Percentiles rank a stretch among this genome's conserved stretches.
These are phyloP conservation scores for Phoeniculus purpureus DNA, from an alignment of 2,797 vertebrate genomes.

Conservation along the genomic window DNA sequence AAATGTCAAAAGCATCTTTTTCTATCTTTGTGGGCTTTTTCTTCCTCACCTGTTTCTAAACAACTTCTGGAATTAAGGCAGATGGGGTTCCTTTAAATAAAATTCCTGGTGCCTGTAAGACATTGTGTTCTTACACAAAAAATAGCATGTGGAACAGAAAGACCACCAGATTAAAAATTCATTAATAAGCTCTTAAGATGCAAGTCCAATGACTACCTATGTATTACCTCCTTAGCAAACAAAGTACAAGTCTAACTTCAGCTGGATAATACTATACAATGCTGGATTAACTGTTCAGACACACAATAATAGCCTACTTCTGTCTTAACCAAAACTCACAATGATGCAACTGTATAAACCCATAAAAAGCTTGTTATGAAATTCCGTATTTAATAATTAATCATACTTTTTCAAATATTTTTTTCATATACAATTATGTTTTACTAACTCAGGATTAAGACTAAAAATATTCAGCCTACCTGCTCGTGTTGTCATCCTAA, in stretches of 20 bases:
- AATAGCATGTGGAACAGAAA: neutral
- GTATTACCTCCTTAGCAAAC: neutral
- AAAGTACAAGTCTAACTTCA: neutral
- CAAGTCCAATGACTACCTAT: neutral
- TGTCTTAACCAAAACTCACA: neutral
- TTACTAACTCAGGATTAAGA: neutral
- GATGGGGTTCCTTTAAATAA: neutral
- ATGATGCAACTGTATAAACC: neutral
- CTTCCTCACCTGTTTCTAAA: neutral
- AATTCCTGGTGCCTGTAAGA: neutral
- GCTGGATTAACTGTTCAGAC: neutral
- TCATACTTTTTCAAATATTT: neutral
- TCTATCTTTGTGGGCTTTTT: neutral
- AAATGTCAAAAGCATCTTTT: neutral
- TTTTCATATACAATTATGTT: neutral
- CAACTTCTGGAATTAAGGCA: neutral
- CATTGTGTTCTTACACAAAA: neutral
- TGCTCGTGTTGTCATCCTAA: neutral
- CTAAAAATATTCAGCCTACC: neutral
- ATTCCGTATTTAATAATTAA: constrained; percentile 8
- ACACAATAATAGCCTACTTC: neutral
- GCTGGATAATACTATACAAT: neutral
- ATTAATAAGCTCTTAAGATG: neutral
- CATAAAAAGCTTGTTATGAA: neutral
- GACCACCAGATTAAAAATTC: neutral